Base-by-base conservation (phyloP, 1,140 invertebrate species). In the Oryctes rhinoceros region DNA sequence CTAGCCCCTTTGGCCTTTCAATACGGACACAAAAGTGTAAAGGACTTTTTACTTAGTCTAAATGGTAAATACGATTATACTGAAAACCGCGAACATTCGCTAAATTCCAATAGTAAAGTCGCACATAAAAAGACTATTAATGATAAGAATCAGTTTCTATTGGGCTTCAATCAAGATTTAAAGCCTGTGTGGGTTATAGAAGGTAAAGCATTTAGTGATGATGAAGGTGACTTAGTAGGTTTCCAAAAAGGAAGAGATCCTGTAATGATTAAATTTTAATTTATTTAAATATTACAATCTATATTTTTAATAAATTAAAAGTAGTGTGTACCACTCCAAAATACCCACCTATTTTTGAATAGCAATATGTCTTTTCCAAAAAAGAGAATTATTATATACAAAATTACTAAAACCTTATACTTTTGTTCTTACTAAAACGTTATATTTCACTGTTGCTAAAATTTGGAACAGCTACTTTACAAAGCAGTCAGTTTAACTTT, bases 21-120 rank as follows among this genome's bases (percentile, higher is more conserved):
- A 78, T 81, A 86, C 62, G 89, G 89, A 79, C 88, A 81, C 44
- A 81, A 83, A 78, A 83, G 81, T 77, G 85, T 71, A 86, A 89
- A 83, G 49, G 80, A 84, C 62, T 82, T 85, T 53, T 78, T 85
- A 20, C 35, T 79, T 15, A 79, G 79, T 65, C 76, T 84, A 15
- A 78, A 78, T 65, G 84, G 82, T 35, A 80, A 59, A 78, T 9
- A 39, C n/a, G 77, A 78, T 78, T 53, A 53, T 59, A 24, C 30
- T 2, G 24, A 44, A 44, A 44, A 1, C 5, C 39, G 39, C 9
- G 9, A 44, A 44, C 5, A 10, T 5, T 0, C 9, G 7, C 20
- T 9, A 76, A 74, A 74, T 24, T 47, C 18, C 47, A 24, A 15
- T 44, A 20, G 3, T 44, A 20, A 59, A 11, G 10, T 59, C 7